Conservation (phyloP, 2,797 vertebrate species). For the Fistularia commersonii region DNA sequence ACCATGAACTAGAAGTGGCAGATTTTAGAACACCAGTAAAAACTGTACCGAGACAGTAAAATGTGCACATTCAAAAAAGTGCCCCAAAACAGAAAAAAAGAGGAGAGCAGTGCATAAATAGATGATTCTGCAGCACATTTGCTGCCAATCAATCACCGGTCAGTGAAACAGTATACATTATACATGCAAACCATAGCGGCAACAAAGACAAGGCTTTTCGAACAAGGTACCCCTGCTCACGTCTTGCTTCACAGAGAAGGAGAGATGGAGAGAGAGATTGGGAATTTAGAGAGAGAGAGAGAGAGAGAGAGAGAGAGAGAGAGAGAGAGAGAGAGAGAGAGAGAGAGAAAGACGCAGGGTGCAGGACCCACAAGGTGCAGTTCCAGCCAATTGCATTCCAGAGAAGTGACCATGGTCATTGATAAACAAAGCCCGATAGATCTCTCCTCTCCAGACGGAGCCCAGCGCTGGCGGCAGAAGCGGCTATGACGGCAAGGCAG, state of each 20-base stretch:
- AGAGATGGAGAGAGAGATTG: not conserved
- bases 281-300: slow-evolving; percentile 11
- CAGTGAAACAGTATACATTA: slow-evolving; percentile 70
- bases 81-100: slow-evolving; percentile 18
- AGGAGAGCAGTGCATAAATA: slow-evolving; percentile 39
- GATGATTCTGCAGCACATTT: slow-evolving; percentile 46
- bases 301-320: slow-evolving; percentile 42
- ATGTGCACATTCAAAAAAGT: slow-evolving; percentile 23
- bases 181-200: slow-evolving; percentile 57
- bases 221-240: slow-evolving; percentile 73
- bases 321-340: slow-evolving; percentile 31
- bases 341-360: slow-evolving; percentile 62
- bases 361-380: slow-evolving; percentile 80
- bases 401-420: slow-evolving; percentile 81
- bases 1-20: not conserved
- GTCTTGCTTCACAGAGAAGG: slow-evolving; percentile 57
- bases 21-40: not conserved
- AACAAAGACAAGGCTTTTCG: slow-evolving; percentile 45
- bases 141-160: slow-evolving; percentile 47
- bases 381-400: slow-evolving; percentile 86
- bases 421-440: slow-evolving; percentile 81
- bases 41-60: not conserved
- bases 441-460: slow-evolving; percentile 75
- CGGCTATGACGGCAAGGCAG: slow-evolving; percentile 43
- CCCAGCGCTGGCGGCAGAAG: slow-evolving; percentile 59